Conservation (phyloP, 2,113 vertebrate genomes). For the Zonotrichia leucophrys region DNA sequence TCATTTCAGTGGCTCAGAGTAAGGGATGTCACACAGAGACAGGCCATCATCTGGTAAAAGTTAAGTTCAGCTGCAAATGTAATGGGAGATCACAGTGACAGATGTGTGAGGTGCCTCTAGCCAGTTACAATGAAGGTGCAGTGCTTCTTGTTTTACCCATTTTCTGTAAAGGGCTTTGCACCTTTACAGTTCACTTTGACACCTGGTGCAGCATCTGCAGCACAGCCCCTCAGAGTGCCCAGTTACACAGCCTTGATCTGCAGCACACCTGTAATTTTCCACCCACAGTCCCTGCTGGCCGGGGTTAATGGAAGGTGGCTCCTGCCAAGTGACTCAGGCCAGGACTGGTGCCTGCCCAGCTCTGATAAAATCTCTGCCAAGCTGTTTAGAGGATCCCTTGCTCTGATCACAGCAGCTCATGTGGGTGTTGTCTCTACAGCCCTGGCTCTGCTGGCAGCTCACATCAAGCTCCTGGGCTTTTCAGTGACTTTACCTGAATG, state of each 20-base stretch:
- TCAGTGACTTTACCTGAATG: neutral
- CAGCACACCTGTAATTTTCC: neutral
- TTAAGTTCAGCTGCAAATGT: neutral
- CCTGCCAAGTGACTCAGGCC: neutral
- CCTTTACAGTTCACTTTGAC: neutral
- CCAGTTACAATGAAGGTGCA: neutral
- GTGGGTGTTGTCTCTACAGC: neutral
- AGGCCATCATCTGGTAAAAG: neutral
- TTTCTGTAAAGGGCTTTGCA: neutral
- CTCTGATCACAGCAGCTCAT: neutral
- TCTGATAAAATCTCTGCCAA: slow-evolving; percentile 19
- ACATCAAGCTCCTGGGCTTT: neutral
- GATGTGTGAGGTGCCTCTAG: neutral
- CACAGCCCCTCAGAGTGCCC: neutral
- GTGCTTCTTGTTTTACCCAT: neutral
- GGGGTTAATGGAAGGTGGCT: neutral
- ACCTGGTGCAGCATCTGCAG: neutral
- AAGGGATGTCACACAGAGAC: neutral
- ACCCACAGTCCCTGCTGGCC: neutral
- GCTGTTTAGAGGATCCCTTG: neutral
- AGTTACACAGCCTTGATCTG: neutral
- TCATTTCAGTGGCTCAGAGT: neutral
- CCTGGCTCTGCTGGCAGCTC: neutral
- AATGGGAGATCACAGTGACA: neutral
- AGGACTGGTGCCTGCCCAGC: neutral